These are phyloP conservation scores for Hermodice carunculata DNA, from an alignment of 2,888 invertebrate species.

Conservation along the genomic window DNA sequence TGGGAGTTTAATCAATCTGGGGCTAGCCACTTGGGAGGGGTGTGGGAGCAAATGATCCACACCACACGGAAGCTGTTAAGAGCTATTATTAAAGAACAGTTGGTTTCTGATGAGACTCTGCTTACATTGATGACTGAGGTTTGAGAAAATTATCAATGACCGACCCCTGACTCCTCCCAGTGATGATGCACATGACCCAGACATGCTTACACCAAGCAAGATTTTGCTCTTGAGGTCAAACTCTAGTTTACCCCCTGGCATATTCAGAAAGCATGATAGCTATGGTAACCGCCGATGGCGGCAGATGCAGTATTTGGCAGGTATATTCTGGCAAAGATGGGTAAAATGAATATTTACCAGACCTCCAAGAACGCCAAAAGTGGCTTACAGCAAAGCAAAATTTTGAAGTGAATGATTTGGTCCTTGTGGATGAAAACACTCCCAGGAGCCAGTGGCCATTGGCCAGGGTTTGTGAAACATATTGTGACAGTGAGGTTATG, in stretches of 20 bases:
- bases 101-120: constrained; percentile 28
- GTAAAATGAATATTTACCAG: constrained; percentile 8
- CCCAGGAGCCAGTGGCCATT: constrained; percentile 18
- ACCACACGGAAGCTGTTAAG: constrained; percentile 9
- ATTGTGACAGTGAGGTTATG: no score
- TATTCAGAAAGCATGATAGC: constrained; percentile 5
- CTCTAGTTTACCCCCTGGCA: constrained; percentile 4
- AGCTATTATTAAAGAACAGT: background rate
- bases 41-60: constrained; percentile 15
- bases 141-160: constrained; percentile 18
- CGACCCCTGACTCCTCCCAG: constrained; percentile 5
- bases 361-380: background rate
- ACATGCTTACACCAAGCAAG: constrained; percentile 5
- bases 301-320: constrained; percentile 7
- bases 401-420: constrained; percentile 24
- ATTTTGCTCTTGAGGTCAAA: constrained; percentile 6
- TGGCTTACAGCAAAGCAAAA: constrained; percentile 39
- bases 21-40: constrained; percentile 11
- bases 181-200: background rate
- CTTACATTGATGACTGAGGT: constrained; percentile 33
- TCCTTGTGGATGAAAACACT: constrained; percentile 27
- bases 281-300: constrained; percentile 17
- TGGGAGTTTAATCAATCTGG: background rate
- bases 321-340: constrained; percentile 13
- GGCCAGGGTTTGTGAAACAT: no score